Base-by-base conservation (phyloP, 2,888 invertebrate genomes). In the Perizoma affinitatum region DNA sequence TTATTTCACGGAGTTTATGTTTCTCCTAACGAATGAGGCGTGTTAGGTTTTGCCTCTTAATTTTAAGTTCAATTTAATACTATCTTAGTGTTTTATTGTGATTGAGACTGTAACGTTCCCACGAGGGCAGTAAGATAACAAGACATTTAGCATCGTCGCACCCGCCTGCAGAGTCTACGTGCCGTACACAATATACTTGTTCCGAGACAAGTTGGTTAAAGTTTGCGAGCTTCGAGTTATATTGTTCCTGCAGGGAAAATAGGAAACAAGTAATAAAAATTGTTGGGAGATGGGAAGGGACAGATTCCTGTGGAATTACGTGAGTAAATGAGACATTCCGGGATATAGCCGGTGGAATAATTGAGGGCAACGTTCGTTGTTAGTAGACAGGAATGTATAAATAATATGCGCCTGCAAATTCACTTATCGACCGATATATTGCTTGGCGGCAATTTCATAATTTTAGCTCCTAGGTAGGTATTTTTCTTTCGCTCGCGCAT, bases 311-410 rank as follows among this genome's bases (percentile, higher is more conserved):
- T 81, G 84, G 84, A 90, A 91, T 91, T 89, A 91, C 91, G 92
- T 91, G 91, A 89, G 88, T 87, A 90, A 90, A 90, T 91, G 89
- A 90, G 86, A 89, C 89, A 90, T 91, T 91, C 91, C 90, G 75
- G 87, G 81, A 85, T 87, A 89, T 86, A 84, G 84, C 81, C 76
- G 78, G 79, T 77, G 82, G 82, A 87, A 85, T 90, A 88, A 88
- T 88, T 87, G 87, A 83, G 83, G 79, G 80, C 79, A 82, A 82
- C 76, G 75, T 76, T 76, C 80, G 78, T 80, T 82, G 80, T 79
- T 59, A 33, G 55, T 52, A 47, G 58, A 74, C 74, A 55, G 70
- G 78, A 80, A 82, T 73, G 77, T 73, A 76, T 59, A 59, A 55
- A 62, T 54, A 55, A 59, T 61, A 65, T 70, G 67, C 69, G 67